Evolutionary conservation across 2,797 vertebrate species (phyloP).

Genomic region (Spatula versicolor): DNA sequence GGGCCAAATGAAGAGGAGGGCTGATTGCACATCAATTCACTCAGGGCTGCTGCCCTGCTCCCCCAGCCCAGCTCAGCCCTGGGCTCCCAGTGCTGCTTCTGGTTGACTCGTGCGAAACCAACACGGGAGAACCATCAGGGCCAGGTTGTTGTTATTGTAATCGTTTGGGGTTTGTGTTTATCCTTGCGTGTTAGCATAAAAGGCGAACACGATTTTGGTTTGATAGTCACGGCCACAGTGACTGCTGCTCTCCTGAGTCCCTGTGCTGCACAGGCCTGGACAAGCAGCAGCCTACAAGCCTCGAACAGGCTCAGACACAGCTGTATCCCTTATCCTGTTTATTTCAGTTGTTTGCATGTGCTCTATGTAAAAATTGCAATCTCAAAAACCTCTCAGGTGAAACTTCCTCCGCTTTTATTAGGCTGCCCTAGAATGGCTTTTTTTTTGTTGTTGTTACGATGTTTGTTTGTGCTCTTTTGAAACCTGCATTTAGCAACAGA

Average conservation of each 20-base stretch:
- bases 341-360: slow-evolving; percentile 45
- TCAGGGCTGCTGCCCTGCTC: background rate
- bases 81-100: background rate
- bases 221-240: slow-evolving; percentile 33
- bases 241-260: slow-evolving; percentile 27
- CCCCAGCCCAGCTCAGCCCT: rapidly evolving
- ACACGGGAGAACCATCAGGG: background rate
- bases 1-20: background rate
- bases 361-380: slow-evolving; percentile 6
- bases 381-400: background rate
- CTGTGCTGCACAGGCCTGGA: slow-evolving; percentile 35
- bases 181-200: background rate
- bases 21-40: background rate
- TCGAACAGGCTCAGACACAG: slow-evolving; percentile 52
- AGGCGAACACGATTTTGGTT: slow-evolving; percentile 27
- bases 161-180: slow-evolving; percentile 19
- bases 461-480: background rate
- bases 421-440: background rate
- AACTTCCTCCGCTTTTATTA: background rate
- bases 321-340: background rate
- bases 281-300: slow-evolving; percentile 37
- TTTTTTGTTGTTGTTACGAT: background rate
- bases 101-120: background rate
- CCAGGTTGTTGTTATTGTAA: background rate
- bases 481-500: rapidly evolving